Base-by-base conservation (phyloP, 2,888 invertebrate genomes). In the Dysmachus trigonus region DNA sequence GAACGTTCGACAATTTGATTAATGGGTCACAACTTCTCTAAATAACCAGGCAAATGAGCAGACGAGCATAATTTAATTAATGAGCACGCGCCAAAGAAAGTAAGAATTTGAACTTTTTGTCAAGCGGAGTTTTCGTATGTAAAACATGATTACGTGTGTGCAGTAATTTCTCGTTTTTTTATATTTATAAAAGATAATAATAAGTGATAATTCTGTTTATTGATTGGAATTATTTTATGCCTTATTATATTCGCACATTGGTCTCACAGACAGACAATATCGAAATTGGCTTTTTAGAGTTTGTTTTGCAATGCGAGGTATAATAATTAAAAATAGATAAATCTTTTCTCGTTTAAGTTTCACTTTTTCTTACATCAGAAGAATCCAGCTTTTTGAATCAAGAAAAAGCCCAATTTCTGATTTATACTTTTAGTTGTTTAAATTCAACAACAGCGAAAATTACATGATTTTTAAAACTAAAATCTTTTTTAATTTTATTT, bases 1-100 rank as follows among this genome's bases (percentile, higher is more conserved):
- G 81, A 81, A 51, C 81, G 53, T 62, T 81, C 31, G 81, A 81
- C 81, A 81, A 81, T 31, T 81, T 81, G 53, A 81, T 81, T 81
- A 81, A 81, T 81, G 62, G 81, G 81, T 81, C 81, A 62, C 8
- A 53, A 22, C 53, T 31, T 53, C 62, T 62, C 27, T 62, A 27
- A 62, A 62, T 62, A 27, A 62, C 27, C 62, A 27, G 62, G 62
- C 62, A 27, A 62, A 62, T 22, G 62, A 10, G 2, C 62, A 27
- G 22, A 18, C 62, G 27, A 62, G 62, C 62, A 62, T 62, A 62
- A 62, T 62, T 62, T 62, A 62, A 62, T 62, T 62, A 62, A 62
- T 62, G 62, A 62, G 62, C 62, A 22, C 62, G 62, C 22, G 8
- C 62, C 62, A 62, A 62, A 62, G 62, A 62, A 62, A 62, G 62